Evolutionary conservation across 2,888 invertebrate species (phyloP).

Genomic region (Nemoura dubitans): DNA sequence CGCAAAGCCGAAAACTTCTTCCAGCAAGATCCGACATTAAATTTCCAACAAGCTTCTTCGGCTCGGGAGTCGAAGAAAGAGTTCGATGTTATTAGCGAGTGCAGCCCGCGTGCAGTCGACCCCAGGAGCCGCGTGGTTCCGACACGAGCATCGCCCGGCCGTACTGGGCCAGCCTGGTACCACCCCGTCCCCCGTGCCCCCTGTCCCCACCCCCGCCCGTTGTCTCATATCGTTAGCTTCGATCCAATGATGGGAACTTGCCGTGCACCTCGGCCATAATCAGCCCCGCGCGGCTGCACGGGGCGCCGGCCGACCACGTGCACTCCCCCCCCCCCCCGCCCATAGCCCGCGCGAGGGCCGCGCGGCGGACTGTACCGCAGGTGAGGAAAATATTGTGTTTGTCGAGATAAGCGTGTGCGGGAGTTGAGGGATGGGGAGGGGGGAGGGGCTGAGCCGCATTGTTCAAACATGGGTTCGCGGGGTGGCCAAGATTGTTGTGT

Average conservation of each 20-base stretch:
- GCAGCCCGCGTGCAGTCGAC: not conserved
- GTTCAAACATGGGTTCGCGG: not conserved
- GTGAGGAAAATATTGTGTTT: not conserved
- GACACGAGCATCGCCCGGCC: not conserved
- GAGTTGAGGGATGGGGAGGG: not conserved
- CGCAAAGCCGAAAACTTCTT: too few species aligned
- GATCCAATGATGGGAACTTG: conserved; percentile 12
- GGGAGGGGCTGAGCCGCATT: not conserved
- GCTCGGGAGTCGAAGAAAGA: not conserved
- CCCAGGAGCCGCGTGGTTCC: not conserved
- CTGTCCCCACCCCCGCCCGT: not conserved
- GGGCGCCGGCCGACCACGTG: not conserved
- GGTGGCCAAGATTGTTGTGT: not conserved
- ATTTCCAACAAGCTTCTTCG: not conserved
- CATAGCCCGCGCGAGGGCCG: too few species aligned
- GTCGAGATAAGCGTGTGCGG: not conserved
- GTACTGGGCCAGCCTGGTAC: not conserved
- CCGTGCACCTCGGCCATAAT: conserved; percentile 15
- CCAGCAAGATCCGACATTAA: not conserved
- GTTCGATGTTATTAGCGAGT: not conserved
- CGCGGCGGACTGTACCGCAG: not conserved
- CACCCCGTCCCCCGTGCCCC: not conserved
- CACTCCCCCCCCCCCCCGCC: too few species aligned
- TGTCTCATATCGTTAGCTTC: conserved; percentile 26
- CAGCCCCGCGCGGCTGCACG: too few species aligned